Base-by-base conservation (phyloP, 1,140 invertebrate genomes). In the Dryas iulia region DNA sequence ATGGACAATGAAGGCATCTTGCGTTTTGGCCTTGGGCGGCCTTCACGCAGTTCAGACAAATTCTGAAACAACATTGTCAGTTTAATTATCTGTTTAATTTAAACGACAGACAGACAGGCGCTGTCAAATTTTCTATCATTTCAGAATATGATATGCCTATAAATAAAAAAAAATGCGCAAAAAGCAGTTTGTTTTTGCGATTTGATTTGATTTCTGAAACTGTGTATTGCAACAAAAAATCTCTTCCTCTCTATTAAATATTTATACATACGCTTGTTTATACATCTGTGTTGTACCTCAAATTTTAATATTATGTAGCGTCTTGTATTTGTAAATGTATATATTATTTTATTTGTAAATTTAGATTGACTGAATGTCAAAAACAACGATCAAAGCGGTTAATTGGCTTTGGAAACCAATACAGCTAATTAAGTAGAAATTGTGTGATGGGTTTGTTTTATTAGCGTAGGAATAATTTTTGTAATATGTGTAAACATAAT, bases 1-100 rank as follows among this genome's bases (percentile, higher is more conserved):
- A 96, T 96, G 53, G 95, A 96, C 39, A 96, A 92, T 47, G 95
- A 96, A 26, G 94, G 95, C 83, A 93, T 93, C 84, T 93, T 93
- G 71, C 93, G 93, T 78, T 94, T 94, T 64, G 85, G 76, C 35
- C 89, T 85, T 26, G 81, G 71, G 59, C 82, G 82, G n/a, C 77
- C 75, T 59, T 86, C 84, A 52, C 74, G 80, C 7, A 79, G 59
- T 10, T 78, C 82, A 11, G 66, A 64, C 67, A 80, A 52, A 54
- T 78, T 86, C 86, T 89, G 78, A 10, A 23, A 39, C 33, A 73
- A 72, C 67, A 69, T 56, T 10, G 3, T 25, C 1, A 39, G 0
- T 10, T 47, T 21, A 18, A 21, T 47, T 21, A 3, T 8, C 14
- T 39, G 18, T 1, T 8, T n/a, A 39, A 8, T 8, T 1, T 18